These are phyloP conservation scores for Gallinago paraguaiae DNA, from an alignment of 2,113 vertebrate species.

Conservation along the genomic window DNA sequence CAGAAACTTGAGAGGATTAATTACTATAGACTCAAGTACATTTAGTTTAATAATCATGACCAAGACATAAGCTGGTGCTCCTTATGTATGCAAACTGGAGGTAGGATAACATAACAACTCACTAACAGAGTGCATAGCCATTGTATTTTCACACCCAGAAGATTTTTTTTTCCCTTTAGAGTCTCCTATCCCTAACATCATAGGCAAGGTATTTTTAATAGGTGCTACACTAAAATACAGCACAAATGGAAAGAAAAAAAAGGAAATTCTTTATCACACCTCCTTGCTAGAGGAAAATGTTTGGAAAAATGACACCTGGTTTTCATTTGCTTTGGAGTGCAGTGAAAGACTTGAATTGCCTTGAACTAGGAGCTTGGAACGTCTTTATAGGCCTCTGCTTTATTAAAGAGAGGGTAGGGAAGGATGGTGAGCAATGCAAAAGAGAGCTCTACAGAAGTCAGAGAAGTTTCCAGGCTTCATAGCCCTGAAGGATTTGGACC, in stretches of 20 bases:
- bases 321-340: conserved; percentile 31
- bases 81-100: not conserved
- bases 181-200: not conserved
- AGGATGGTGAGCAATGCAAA: not conserved
- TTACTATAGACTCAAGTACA: not conserved
- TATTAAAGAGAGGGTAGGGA: not conserved
- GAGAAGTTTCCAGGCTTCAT: not conserved
- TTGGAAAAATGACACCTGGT: not conserved
- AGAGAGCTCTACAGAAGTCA: not conserved
- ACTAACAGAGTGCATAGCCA: not conserved
- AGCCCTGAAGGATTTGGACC: not conserved
- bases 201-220: conserved; percentile 16
- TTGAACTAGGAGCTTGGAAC: not conserved
- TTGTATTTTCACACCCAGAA: not conserved
- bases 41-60: not conserved
- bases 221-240: not conserved
- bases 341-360: not conserved
- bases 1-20: not conserved
- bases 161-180: not conserved
- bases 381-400: not conserved
- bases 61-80: not conserved
- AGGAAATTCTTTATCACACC: not conserved
- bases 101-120: not conserved
- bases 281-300: not conserved
- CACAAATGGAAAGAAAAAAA: not conserved